Evolutionary conservation across 2,888 invertebrate genomes (phyloP), one percentile per base, ranked within the genome.

Genomic region (Invenusta paracnida): DNA sequence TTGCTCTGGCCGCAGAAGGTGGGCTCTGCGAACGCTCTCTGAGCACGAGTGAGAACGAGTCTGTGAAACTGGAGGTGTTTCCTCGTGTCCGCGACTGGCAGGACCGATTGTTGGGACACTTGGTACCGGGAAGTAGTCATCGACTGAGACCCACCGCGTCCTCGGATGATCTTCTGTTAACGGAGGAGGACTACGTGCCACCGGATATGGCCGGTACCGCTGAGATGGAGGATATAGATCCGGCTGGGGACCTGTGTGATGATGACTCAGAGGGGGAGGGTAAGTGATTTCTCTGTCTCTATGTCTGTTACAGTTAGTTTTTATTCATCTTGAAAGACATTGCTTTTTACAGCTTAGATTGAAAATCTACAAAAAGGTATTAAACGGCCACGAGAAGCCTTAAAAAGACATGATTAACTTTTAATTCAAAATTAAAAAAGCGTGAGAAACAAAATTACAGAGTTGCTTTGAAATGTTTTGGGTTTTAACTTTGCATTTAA

Each of bases 181-280:
- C 23, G 23, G 73, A 23, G 73, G 73, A 73, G 73, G 48, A 48
- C 73, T 73, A 73, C 23, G 83, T 29, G 0, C 25, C 83, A 0
- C 0, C 73, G 1, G 73, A 73, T 13, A 13, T 73, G n/a, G 2
- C 73, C 73, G 73, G n/a, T 73, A 2, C n/a, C 2, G 83, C 0
- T 23, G 83, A 0, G 30, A 29, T 1, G 17, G 83, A 0, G 0
- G 11, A 25, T 25, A 2, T 0, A 0, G 83, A 28, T 17, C 17
- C 0, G 28, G 83, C 1, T 23, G 82, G 0, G 0, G 1, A 23
- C 29, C 82, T 17, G 28, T 23, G n/a, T 1, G 82, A 29, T 30
- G 29, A 29, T 1, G 30, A 25, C 83, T 83, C 66, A n/a, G 83
- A 83, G 17, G 30, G 25, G 28, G 83, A 83, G 25, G 83, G 83